Percentiles rank a stretch among this genome's conserved stretches.
These are phyloP conservation scores for Danaus chrysippus DNA, from an alignment of 2,888 invertebrate species.

Conservation along the genomic window DNA sequence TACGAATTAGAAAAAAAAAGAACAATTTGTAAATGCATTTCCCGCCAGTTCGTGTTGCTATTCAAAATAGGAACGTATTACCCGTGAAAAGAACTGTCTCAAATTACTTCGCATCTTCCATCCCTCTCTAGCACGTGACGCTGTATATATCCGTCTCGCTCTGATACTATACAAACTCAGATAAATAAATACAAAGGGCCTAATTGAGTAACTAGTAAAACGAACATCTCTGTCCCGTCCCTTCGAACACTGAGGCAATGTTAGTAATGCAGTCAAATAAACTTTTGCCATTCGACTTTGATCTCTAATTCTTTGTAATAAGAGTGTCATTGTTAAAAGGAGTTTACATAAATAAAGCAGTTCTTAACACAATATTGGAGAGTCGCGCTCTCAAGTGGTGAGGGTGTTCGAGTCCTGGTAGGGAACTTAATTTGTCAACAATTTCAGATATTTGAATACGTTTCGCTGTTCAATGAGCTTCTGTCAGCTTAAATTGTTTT, in stretches of 20 bases:
- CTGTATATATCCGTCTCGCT: slow-evolving; percentile 45
- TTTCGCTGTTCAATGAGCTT: slow-evolving; percentile 75
- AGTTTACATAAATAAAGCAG: slow-evolving; percentile 16
- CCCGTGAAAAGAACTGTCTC: slow-evolving; percentile 79
- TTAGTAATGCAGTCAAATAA: slow-evolving; percentile 34
- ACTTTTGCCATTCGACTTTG: slow-evolving; percentile 31
- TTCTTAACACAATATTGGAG: slow-evolving; percentile 61
- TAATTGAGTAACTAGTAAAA: slow-evolving; percentile 80
- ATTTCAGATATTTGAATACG: slow-evolving; percentile 79
- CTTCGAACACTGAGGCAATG: slow-evolving; percentile 57
- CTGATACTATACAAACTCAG: slow-evolving; percentile 73
- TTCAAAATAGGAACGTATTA: slow-evolving; percentile 78
- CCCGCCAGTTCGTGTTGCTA: slow-evolving; percentile 75
- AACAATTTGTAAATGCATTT: slow-evolving; percentile 69
- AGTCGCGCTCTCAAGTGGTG: slow-evolving; percentile 72
- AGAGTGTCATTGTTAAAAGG: slow-evolving; percentile 18
- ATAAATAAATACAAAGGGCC: slow-evolving; percentile 80
- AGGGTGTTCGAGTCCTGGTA: slow-evolving; percentile 67
- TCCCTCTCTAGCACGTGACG: slow-evolving; percentile 42
- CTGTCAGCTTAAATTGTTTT: slow-evolving; percentile 75
- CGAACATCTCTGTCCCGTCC: slow-evolving; percentile 74
- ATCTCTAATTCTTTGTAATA: slow-evolving; percentile 36
- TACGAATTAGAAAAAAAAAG: slow-evolving; percentile 67
- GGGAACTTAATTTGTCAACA: slow-evolving; percentile 80
- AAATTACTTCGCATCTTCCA: slow-evolving; percentile 66